Conservation (phyloP, 92 coral and sea anemone species). For the Chrysogorgia sp. region DNA sequence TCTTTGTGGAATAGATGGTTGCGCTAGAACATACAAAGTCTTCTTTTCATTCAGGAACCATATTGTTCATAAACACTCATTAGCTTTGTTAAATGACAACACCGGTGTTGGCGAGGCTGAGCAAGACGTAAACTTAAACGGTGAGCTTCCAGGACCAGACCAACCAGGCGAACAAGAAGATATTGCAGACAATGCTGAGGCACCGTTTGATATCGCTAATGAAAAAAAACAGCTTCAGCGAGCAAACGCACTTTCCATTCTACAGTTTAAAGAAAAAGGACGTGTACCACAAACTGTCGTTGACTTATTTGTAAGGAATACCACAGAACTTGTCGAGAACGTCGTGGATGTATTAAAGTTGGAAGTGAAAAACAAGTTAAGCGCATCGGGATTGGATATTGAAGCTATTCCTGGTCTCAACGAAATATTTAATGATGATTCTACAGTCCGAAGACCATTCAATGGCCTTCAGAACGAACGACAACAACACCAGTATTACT, state of each 20-base stretch:
- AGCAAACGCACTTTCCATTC: neutral
- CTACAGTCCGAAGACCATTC: neutral
- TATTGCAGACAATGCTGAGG: no score
- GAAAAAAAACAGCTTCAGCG: no score
- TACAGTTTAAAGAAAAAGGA: no score
- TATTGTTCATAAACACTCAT: neutral
- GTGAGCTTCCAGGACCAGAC: neutral
- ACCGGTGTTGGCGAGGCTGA: no score
- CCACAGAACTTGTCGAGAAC: neutral
- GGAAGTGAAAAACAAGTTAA: neutral
- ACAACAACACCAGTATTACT: neutral
- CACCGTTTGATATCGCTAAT: no score
- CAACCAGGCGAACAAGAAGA: neutral
- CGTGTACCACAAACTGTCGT: conserved; percentile 13
- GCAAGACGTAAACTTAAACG: neutral
- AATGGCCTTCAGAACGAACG: neutral
- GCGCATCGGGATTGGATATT: neutral
- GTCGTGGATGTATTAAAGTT: neutral
- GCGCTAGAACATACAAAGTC: no score
- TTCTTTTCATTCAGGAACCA: neutral
- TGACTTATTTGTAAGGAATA: neutral
- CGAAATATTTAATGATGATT: neutral
- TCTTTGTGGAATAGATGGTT: no score
- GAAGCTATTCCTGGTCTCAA: neutral
- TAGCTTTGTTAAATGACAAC: neutral